A percentile compares a stretch with the other conserved stretches of the same genome.
Evolutionary conservation across 2,113 vertebrate genomes (phyloP).

Genomic region (Cyanoderma ruficeps): DNA sequence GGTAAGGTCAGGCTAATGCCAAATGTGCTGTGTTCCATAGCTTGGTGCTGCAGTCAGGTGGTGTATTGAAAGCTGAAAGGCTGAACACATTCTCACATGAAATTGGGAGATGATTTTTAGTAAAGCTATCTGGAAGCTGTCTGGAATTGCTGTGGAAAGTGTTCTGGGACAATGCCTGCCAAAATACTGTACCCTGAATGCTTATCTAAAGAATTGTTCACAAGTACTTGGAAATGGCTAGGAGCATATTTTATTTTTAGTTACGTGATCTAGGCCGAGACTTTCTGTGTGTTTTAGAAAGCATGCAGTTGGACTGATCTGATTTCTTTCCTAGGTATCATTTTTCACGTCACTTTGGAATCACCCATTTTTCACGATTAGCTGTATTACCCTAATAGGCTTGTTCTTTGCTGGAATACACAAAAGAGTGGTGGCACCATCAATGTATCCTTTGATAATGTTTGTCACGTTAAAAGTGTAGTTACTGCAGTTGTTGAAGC

Average conservation of each 20-base stretch:
- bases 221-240: background rate
- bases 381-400: slow-evolving; percentile 95
- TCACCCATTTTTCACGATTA: slow-evolving; percentile 98
- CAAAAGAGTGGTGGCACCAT: slow-evolving; percentile 97
- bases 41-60: background rate
- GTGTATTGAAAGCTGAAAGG: background rate
- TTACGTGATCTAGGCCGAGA: background rate
- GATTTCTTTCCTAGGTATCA: slow-evolving; percentile 83
- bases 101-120: background rate
- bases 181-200: background rate
- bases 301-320: background rate
- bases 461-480: background rate
- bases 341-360: slow-evolving; percentile 99
- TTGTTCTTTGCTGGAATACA: slow-evolving; percentile 99
- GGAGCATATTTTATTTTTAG: background rate
- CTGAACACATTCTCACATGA: background rate
- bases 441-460: slow-evolving; percentile 92
- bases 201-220: background rate
- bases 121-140: background rate
- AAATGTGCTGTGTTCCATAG: background rate
- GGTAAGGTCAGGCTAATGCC: slow-evolving; percentile 68
- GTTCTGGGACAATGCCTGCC: background rate
- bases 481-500: background rate
- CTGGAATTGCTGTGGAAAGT: background rate
- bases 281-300: background rate